Evolutionary conservation across 64 coral and sea anemone species (phyloP).

Genomic region (Astreopora myriophthalma): DNA sequence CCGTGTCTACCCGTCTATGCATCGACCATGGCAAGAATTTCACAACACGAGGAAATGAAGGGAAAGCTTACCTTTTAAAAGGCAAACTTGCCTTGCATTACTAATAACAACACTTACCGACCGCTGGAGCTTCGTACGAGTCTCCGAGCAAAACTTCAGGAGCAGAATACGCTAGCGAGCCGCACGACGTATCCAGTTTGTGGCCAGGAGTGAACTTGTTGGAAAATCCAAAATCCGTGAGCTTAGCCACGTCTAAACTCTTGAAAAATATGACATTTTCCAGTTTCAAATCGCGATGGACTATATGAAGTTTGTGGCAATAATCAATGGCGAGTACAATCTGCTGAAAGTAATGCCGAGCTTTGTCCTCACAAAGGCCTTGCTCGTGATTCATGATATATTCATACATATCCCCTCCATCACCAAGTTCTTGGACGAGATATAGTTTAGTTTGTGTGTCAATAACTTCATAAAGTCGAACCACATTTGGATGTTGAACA

Average conservation of each 20-base stretch:
- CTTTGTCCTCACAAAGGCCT: constrained; percentile 90
- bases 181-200: constrained; percentile 95
- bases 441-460: constrained; percentile 98
- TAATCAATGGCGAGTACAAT: constrained; percentile 99
- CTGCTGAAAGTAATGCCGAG: constrained; percentile 93
- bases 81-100: not conserved
- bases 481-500: constrained; percentile 99
- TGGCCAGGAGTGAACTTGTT: constrained; percentile 96
- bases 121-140: constrained; percentile 95
- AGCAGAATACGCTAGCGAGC: constrained; percentile 96
- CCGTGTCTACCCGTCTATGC: no score
- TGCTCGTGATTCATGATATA: constrained; percentile 99
- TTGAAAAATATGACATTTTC: constrained; percentile 99
- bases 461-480: constrained; percentile 98
- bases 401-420: constrained; percentile 99
- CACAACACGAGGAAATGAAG: not conserved
- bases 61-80: not conserved
- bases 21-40: no score
- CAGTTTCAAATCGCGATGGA: constrained; percentile 98
- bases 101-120: constrained; percentile 77
- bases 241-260: constrained; percentile 94
- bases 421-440: constrained; percentile 95
- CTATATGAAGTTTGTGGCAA: constrained; percentile 96
- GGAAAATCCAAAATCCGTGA: constrained; percentile 98
- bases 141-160: constrained; percentile 97